Evolutionary conservation across 2,797 vertebrate genomes (phyloP).

Genomic region (Sebastes steindachneri): DNA sequence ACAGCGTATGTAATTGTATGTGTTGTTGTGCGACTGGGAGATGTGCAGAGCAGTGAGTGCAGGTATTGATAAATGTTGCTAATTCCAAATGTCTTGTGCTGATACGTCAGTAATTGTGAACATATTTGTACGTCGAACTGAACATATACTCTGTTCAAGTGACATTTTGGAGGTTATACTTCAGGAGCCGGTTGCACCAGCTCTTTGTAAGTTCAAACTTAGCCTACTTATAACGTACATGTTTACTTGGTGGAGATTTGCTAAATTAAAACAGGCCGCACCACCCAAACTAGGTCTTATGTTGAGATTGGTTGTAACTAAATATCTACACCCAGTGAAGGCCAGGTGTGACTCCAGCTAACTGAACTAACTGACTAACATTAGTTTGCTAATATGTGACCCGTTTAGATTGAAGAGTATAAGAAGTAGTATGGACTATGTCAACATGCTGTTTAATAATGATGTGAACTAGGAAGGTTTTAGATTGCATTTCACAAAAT

Average conservation of each 20-base stretch:
- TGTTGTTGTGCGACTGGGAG: neutral
- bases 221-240: neutral
- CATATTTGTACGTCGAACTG: neutral
- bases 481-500: too few relatives aligned
- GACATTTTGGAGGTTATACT: neutral
- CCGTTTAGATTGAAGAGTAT: too few relatives aligned
- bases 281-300: neutral
- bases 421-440: too few relatives aligned
- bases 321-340: neutral
- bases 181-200: neutral
- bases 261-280: neutral
- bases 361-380: neutral
- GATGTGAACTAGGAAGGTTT: too few relatives aligned
- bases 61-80: slow-evolving; percentile 1
- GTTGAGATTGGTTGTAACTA: neutral
- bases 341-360: too few relatives aligned
- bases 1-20: neutral
- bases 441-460: too few relatives aligned
- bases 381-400: too few relatives aligned
- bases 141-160: neutral
- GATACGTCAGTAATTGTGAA: neutral
- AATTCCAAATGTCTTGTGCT: slow-evolving; percentile 8
- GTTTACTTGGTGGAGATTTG: neutral
- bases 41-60: neutral
- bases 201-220: neutral